These are phyloP conservation scores for Musca domestica DNA, from an alignment of 1,140 invertebrate genomes.

Conservation along the genomic window DNA sequence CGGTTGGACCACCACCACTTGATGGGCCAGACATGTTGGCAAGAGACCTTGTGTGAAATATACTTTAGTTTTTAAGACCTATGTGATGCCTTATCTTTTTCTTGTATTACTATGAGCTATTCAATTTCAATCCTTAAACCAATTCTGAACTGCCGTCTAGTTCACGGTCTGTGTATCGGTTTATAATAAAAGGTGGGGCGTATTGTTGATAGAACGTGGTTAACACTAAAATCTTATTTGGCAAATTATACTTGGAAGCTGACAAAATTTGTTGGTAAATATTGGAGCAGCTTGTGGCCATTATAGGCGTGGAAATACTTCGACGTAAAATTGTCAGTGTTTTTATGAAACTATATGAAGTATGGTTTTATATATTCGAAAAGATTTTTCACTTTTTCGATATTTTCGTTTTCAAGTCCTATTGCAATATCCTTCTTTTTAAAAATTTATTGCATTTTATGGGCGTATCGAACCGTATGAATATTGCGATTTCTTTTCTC, in stretches of 20 bases:
- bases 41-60: not conserved
- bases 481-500: constrained; percentile 9
- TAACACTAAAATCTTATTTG: constrained; percentile 26
- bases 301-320: constrained; percentile 27
- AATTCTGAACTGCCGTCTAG: constrained; percentile 28
- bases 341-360: no score
- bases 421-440: not conserved
- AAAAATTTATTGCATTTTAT: not conserved
- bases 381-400: not conserved
- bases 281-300: constrained; percentile 38
- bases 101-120: not conserved
- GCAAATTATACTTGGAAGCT: constrained; percentile 27
- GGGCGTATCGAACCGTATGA: not conserved
- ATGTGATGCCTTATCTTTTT: not conserved
- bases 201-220: constrained; percentile 40
- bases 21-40: constrained; percentile 10
- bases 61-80: constrained; percentile 18
- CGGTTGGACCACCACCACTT: not conserved
- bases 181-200: constrained; percentile 50
- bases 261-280: constrained; percentile 7
- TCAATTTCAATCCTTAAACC: not conserved
- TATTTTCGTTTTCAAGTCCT: not conserved
- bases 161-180: constrained; percentile 31
- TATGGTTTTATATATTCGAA: not conserved
- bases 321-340: no score